A percentile compares a stretch with the other conserved stretches of the same genome.
These are phyloP conservation scores for Gorsachius magnificus DNA, from an alignment of 2,797 vertebrate species.

Conservation along the genomic window DNA sequence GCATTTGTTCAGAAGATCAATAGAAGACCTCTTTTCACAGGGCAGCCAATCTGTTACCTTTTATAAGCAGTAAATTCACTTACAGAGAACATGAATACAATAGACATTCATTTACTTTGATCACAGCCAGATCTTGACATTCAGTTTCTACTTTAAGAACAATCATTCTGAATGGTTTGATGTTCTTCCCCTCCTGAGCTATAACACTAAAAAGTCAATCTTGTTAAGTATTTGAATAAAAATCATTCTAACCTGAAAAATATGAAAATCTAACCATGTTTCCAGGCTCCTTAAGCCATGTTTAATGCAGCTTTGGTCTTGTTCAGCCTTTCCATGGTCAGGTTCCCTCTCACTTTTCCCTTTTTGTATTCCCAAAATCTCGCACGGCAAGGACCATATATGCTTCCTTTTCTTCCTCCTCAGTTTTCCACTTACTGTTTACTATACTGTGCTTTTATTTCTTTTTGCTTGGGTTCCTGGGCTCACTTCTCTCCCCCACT, in stretches of 20 bases:
- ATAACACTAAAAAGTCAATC: neutral
- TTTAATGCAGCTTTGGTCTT: neutral
- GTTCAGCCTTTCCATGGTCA: neutral
- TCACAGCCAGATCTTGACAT: constrained; percentile 20
- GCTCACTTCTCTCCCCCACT: neutral
- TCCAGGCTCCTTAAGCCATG: neutral
- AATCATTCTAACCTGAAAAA: neutral
- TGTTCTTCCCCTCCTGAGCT: neutral
- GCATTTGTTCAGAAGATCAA: constrained; percentile 8
- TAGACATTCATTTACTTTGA: constrained; percentile 17
- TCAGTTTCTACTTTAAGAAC: neutral
- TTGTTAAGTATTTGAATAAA: neutral
- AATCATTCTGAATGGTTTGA: neutral
- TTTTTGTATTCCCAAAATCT: neutral
- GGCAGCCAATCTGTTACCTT: neutral
- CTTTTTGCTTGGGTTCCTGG: neutral
- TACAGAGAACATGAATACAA: neutral
- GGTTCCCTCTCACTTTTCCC: neutral
- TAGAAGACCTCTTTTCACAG: neutral
- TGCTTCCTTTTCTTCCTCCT: neutral
- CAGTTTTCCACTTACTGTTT: neutral
- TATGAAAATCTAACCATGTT: neutral
- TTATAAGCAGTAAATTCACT: constrained; percentile 2
- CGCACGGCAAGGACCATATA: rapidly evolving
- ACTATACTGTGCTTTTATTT: neutral